Base-by-base conservation (phyloP, 2,888 invertebrate genomes). In the Eupsilia transversa region DNA sequence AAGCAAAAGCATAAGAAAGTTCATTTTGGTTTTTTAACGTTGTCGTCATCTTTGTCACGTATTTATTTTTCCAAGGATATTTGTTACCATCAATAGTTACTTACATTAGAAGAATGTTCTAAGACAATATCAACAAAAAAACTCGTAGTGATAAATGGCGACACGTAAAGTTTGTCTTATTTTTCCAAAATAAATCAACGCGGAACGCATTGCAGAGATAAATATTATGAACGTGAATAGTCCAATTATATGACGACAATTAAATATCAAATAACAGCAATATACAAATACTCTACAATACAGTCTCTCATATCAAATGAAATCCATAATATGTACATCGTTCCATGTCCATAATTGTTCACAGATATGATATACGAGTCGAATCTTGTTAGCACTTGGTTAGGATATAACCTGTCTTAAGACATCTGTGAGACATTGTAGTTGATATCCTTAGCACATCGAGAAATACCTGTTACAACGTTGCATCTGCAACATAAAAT, bases 191-290 rank as follows among this genome's bases (percentile, higher is more conserved):
- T 14, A 10, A 52, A 20, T 38, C 4, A 38, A 33, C 1, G 0
- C 20, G 23, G 38, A 75, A 30, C 17, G n/a, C 10, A 3, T 56
- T n/a, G 0, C 46, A 63, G 23, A 57, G 2, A 30, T 17, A 27
- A 17, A 43, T 43, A 43, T 1, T 17, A 43, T 43, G 17, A 43
- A 17, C 17, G 43, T 43, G 43, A 43, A 43, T 43, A 14, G 41
- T 43, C 41, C 41, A 52, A 20, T 61, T 49, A 75, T 33, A 67
- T n/a, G 41, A 17, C 33, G 60, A 33, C 33, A 69, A 10, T 43
- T 52, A 57, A 49, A 83, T 72, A 78, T 70, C 69, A 66, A 57
- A 69, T 72, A 12, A 27, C 66, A 38, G 63, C 23, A 17, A 43
- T 52, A 60, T 12, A 27, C 38, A 56, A 56, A 70, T 49, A 65